A percentile compares a stretch with the other conserved stretches of the same genome.
phyloP scores from a whole-genome alignment of 1,140 invertebrate genomes.

The Sinella curviseta region DNA sequence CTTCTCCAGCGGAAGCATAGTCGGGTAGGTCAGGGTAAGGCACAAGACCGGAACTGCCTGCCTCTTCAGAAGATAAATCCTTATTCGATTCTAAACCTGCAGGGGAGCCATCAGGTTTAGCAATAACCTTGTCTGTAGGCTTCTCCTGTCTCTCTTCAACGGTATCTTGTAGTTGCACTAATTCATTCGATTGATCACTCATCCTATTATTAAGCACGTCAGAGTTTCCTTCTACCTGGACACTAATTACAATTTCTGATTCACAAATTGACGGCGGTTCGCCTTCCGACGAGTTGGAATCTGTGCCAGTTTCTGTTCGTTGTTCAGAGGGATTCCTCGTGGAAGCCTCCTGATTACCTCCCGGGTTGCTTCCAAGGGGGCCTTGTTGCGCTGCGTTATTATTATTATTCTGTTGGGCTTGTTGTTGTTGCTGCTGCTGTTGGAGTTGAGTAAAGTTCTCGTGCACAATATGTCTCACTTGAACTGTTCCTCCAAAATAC shows the following conservation, averaged over 20 bases:
- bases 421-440: not conserved
- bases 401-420: not conserved
- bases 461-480: not conserved
- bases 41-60: not conserved
- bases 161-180: too few species aligned
- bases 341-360: too few species aligned
- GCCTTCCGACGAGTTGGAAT: not conserved
- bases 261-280: not conserved
- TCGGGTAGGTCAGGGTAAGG: slow-evolving; percentile 10
- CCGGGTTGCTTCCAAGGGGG: too few species aligned
- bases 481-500: not conserved
- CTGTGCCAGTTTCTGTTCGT: too few species aligned
- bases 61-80: not conserved
- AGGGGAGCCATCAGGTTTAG: not conserved
- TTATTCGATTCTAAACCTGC: too few species aligned
- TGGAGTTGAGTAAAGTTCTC: not conserved
- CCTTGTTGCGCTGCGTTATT: too few species aligned
- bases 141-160: not conserved
- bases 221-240: not conserved
- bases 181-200: too few species aligned
- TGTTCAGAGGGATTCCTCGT: too few species aligned
- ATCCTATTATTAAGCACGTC: too few species aligned
- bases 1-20: slow-evolving; percentile 1
- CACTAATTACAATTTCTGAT: not conserved
- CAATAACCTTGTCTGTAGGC: not conserved